Evolutionary conservation across 2,888 invertebrate species (phyloP).

Genomic region (Merodon equestris): DNA sequence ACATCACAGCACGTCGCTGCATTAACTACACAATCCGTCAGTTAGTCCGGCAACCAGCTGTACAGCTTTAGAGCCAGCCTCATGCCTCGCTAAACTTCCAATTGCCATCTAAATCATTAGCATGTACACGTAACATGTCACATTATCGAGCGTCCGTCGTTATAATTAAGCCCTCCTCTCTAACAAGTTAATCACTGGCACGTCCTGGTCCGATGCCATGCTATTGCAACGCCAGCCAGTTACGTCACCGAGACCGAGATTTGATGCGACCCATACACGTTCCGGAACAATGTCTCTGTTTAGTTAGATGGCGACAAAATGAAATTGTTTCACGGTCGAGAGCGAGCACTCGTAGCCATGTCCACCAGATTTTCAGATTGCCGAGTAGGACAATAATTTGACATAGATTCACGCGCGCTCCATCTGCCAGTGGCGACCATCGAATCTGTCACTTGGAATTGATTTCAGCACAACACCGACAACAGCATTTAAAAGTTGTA

Average conservation of each 20-base stretch:
- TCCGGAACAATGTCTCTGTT: slow-evolving; percentile 44
- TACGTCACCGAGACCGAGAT: not conserved
- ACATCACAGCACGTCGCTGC: slow-evolving; percentile 15
- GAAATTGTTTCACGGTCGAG: slow-evolving; percentile 63
- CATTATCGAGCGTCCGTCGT: slow-evolving; percentile 57
- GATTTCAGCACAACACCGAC: slow-evolving; percentile 58
- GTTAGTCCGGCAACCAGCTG: too few relatives aligned
- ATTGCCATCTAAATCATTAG: slow-evolving; percentile 56
- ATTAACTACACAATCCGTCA: slow-evolving; percentile 25
- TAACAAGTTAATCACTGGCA: slow-evolving; percentile 64
- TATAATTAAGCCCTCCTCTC: slow-evolving; percentile 65
- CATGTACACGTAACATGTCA: slow-evolving; percentile 67
- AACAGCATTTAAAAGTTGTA: slow-evolving; percentile 53
- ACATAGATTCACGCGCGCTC: slow-evolving; percentile 58
- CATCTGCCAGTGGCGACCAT: slow-evolving; percentile 39
- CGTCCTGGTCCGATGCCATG: not conserved
- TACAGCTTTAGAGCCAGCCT: not conserved
- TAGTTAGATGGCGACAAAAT: slow-evolving; percentile 59
- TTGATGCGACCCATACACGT: not conserved
- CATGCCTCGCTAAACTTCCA: slow-evolving; percentile 29
- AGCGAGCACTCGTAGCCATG: slow-evolving; percentile 26
- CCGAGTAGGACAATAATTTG: slow-evolving; percentile 50
- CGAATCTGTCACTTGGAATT: slow-evolving; percentile 66
- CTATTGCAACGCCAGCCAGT: slow-evolving; percentile 1
- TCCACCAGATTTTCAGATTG: too few relatives aligned